A percentile compares a stretch with the other conserved stretches of the same genome.
phyloP scores from a whole-genome alignment of 2,797 vertebrate species.

The Neostethus bicornis region DNA sequence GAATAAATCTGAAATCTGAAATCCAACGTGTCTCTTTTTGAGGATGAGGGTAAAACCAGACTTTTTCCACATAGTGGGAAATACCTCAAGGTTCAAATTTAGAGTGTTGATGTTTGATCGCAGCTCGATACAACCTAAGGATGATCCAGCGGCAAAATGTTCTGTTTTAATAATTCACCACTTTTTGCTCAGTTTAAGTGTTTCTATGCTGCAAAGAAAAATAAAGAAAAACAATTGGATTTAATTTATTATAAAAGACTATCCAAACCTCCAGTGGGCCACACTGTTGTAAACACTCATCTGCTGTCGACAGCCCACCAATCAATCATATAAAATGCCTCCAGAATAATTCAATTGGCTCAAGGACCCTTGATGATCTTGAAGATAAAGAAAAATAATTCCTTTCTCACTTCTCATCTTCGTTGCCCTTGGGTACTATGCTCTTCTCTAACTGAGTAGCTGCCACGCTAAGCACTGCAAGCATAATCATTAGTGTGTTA shows the following conservation, averaged over 20 bases:
- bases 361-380: slow-evolving; percentile 66
- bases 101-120: no score
- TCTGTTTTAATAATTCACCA: slow-evolving; percentile 3
- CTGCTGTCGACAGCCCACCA: slow-evolving; percentile 41
- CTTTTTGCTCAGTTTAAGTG: slow-evolving; percentile 23
- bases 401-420: slow-evolving; percentile 35
- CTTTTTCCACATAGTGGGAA: no score
- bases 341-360: slow-evolving; percentile 69
- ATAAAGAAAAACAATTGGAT: slow-evolving; percentile 32
- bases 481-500: slow-evolving; percentile 64
- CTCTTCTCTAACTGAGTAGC: slow-evolving; percentile 50
- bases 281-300: slow-evolving; percentile 51
- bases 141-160: no score
- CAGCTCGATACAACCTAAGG: no score
- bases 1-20: no score
- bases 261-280: slow-evolving; percentile 29
- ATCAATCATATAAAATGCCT: slow-evolving; percentile 65
- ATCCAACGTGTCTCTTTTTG: no score
- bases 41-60: no score
- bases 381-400: slow-evolving; percentile 66
- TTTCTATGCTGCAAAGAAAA: slow-evolving; percentile 38
- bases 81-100: no score
- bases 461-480: slow-evolving; percentile 54
- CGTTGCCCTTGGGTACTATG: slow-evolving; percentile 44
- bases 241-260: slow-evolving; percentile 37